These are phyloP conservation scores for Gallinago undulata DNA, from an alignment of 2,113 vertebrate genomes.

Conservation along the genomic window DNA sequence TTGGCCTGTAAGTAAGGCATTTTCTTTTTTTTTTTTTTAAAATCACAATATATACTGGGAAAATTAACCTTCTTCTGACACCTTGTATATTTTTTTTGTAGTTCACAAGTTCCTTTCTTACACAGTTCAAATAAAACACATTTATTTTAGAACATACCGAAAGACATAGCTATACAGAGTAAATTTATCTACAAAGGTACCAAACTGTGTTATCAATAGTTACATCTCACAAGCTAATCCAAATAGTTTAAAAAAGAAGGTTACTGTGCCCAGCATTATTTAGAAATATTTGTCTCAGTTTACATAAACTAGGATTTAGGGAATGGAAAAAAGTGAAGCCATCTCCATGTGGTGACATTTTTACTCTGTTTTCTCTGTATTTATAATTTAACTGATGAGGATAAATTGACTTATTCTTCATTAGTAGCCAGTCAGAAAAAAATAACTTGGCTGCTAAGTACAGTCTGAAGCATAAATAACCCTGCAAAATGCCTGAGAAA, in stretches of 20 bases:
- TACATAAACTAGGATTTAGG: conserved; percentile 61
- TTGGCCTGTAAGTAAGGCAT: not conserved
- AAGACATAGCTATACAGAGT: conserved; percentile 11
- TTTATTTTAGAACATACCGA: conserved; percentile 37
- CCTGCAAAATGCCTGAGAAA: not conserved
- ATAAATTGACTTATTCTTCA: conserved; percentile 43
- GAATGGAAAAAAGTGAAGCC: conserved; percentile 54
- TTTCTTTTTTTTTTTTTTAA: not conserved
- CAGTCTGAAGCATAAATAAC: conserved; percentile 21
- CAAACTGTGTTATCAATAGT: conserved; percentile 53
- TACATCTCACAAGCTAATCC: conserved; percentile 56
- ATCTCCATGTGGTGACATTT: conserved; percentile 49
- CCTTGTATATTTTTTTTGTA: not conserved
- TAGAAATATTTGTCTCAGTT: conserved; percentile 67
- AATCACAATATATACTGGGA: not conserved
- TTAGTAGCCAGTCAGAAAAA: conserved; percentile 21
- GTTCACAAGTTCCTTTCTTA: conserved; percentile 7
- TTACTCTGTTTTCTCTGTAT: conserved; percentile 34
- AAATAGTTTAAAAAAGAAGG: conserved; percentile 59
- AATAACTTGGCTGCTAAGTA: conserved; percentile 31
- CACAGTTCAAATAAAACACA: not conserved
- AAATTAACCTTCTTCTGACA: conserved; percentile 17
- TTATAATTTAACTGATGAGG: conserved; percentile 44
- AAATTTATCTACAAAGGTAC: conserved; percentile 36
- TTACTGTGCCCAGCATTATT: conserved; percentile 53